Evolutionary conservation across 2,888 invertebrate genomes (phyloP), one percentile per base, ranked within the genome.

Genomic region (Cotesia congregata): DNA sequence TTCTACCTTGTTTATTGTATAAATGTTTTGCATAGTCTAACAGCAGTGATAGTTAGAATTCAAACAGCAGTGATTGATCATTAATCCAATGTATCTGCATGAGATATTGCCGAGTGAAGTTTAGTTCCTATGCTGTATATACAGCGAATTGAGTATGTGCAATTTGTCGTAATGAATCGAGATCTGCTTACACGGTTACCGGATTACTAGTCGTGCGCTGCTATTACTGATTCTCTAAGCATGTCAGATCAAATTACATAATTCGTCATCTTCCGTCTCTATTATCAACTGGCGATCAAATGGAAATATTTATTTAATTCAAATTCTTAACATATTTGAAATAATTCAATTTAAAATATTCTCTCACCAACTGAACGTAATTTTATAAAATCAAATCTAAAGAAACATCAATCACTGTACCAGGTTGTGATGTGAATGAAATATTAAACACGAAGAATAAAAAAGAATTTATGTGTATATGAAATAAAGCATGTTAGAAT

Each of bases 401-500:
- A 20, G 17, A 38, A 67, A 67, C 67, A 38, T 67, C n/a, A 67
- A 38, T 67, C 30, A 67, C 38, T 30, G 6, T 67, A 39, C 67
- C 7, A 30, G 67, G 38, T 39, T 50, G 62, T 62, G 62, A 62
- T 68, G 38, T 40, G 41, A 68, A 6, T 68, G 38, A n/a, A 68
- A 68, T 72, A 72, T 72, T 72, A 40, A 50, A 64, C 9, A n/a
- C 41, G 71, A 71, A 17, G 64, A 62, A 67, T 15, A 38, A 64
- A 70, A 67, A 59, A 72, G 15, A 38, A 17, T 30, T 62, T 15
- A 62, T n/a, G 15, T 41, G 41, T 15, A 64, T 38, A 39, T 68
- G 6, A 61, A 62, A 39, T 61, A 39, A 68, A 70, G 41, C 70
- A 67, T 59, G 67, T 64, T 40, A 41, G 70, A 67, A 76, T 76